Conservation (phyloP, 2,113 vertebrate genomes). For the Microcebus ravelobensis region DNA sequence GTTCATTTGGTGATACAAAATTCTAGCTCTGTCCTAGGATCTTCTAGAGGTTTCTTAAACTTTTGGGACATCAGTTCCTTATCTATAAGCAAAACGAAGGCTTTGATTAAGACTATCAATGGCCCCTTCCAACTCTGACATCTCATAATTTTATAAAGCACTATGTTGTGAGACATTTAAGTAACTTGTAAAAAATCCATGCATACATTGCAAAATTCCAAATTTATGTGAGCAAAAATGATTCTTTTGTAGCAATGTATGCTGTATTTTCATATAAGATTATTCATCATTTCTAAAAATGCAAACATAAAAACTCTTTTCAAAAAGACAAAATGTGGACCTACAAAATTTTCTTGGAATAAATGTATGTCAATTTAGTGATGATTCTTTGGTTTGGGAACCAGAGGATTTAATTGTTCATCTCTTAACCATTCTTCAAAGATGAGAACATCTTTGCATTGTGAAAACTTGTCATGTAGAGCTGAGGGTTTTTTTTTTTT, state of each 20-base stretch:
- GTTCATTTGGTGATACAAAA: neutral
- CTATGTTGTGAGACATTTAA: neutral
- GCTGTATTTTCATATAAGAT: constrained; percentile 63
- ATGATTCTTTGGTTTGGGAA: constrained; percentile 27
- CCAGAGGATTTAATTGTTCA: neutral
- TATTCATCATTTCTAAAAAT: constrained; percentile 50
- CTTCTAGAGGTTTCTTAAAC: neutral
- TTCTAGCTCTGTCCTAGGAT: neutral
- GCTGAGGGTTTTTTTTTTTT: neutral
- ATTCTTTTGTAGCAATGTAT: neutral
- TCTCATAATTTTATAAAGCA: neutral
- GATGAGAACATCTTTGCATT: neutral
- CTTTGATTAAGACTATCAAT: neutral
- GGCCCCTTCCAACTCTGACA: neutral
- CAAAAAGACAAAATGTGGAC: constrained; percentile 8
- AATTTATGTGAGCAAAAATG: neutral
- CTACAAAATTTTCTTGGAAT: constrained; percentile 59
- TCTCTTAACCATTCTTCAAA: neutral
- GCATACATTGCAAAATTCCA: neutral
- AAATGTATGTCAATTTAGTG: neutral
- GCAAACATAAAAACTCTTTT: neutral
- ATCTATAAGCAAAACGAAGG: neutral
- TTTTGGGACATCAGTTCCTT: neutral
- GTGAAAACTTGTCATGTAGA: constrained; percentile 38
- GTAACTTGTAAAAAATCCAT: neutral